A percentile compares a stretch with the other conserved stretches of the same genome.
Evolutionary conservation across 2,797 vertebrate species (phyloP).

Genomic region (Pseudocheirus occidentalis): DNA sequence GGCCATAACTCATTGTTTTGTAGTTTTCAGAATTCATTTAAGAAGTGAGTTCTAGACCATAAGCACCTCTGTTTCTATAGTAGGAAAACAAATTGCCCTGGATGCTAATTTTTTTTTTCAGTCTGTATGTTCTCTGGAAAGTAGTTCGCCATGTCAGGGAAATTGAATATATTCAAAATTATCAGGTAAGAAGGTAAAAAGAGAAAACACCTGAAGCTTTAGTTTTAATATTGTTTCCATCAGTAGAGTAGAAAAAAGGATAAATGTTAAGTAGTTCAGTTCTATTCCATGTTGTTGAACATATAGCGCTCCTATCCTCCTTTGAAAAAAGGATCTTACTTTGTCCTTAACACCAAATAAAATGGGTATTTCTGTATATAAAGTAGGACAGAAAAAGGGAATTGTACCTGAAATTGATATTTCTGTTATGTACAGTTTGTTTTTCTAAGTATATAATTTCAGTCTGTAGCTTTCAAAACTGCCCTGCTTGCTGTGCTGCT

Average conservation of each 20-base stretch:
- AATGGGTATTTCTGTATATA: background rate
- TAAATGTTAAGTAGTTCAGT: background rate
- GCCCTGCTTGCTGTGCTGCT: background rate
- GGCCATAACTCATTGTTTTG: background rate
- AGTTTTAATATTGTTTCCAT: background rate
- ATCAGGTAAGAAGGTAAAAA: background rate
- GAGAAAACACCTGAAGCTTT: background rate
- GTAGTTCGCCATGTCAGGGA: background rate
- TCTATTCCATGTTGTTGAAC: background rate
- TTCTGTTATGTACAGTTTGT: background rate
- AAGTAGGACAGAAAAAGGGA: background rate
- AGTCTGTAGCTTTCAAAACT: background rate
- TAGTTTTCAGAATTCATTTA: background rate
- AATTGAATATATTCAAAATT: background rate
- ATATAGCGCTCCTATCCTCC: too few relatives aligned
- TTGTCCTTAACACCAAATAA: background rate
- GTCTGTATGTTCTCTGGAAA: background rate
- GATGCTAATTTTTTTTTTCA: too few relatives aligned
- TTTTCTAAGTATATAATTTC: background rate
- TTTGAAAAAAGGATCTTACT: too few relatives aligned
- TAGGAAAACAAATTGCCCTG: background rate
- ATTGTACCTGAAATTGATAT: background rate
- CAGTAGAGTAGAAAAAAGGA: background rate
- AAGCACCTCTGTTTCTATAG: background rate
- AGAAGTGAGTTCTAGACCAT: background rate